phyloP scores from a whole-genome alignment of 2,113 vertebrate species.

The Brienomyrus longianalis region DNA sequence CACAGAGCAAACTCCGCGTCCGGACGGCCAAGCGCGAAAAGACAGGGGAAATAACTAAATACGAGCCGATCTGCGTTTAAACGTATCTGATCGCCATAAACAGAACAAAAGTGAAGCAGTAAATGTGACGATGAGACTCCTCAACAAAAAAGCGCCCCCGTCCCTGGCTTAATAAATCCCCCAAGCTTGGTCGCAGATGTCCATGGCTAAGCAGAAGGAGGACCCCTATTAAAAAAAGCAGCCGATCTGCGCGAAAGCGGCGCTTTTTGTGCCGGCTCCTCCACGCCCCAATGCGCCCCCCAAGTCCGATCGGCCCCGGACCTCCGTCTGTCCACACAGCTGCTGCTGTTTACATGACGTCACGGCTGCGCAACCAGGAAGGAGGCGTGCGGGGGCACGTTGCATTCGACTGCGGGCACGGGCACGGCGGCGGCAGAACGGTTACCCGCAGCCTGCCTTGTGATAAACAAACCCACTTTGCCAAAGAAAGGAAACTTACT shows the following conservation, averaged over 20 bases:
- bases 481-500: neutral
- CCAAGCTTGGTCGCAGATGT: neutral
- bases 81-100: neutral
- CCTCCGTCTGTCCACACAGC: conserved; percentile 22
- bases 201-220: neutral
- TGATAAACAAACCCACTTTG: neutral
- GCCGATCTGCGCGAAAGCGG: neutral
- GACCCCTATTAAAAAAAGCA: neutral
- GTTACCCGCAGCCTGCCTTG: neutral
- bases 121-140: neutral
- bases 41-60: neutral
- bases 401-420: neutral
- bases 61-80: neutral
- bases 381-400: conserved; percentile 25
- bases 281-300: conserved; percentile 7
- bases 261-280: conserved; percentile 8
- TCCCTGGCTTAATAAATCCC: neutral
- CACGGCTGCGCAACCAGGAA: conserved; percentile 47
- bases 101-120: neutral
- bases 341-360: conserved; percentile 60
- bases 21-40: neutral
- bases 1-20: neutral
- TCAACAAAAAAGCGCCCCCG: neutral
- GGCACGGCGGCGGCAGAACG: neutral
- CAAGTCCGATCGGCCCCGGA: neutral